Evolutionary conservation across 2,113 vertebrate species (phyloP).

Genomic region (Gobiocypris rarus): DNA sequence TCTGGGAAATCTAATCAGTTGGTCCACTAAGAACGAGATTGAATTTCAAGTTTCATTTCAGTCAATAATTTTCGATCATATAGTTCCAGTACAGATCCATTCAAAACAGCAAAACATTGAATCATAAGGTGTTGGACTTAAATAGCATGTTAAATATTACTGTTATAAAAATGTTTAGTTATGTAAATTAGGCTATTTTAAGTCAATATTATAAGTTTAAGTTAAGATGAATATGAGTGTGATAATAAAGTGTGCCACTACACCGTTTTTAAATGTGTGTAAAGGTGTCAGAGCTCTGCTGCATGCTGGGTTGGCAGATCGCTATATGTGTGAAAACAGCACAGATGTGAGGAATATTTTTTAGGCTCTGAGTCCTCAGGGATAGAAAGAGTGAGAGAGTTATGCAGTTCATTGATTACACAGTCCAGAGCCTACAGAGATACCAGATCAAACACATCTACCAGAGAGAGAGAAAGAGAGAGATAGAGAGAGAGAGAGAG

Average conservation of each 20-base stretch:
- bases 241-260: not conserved
- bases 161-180: not conserved
- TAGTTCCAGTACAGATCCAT: too few relatives aligned
- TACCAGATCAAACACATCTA: conserved; percentile 22
- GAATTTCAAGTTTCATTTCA: conserved; percentile 50
- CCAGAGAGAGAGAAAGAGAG: not conserved
- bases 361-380: conserved; percentile 67
- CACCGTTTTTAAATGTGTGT: not conserved
- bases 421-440: too few relatives aligned
- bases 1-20: conserved; percentile 26
- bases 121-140: not conserved
- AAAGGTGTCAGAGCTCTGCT: conserved; percentile 56
- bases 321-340: conserved; percentile 55
- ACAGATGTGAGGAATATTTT: conserved; percentile 71
- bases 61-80: conserved; percentile 39
- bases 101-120: not conserved
- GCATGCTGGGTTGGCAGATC: conserved; percentile 68
- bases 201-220: too few relatives aligned
- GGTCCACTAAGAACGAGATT: conserved; percentile 23
- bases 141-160: not conserved
- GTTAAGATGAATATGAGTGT: not conserved
- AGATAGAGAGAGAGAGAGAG: too few relatives aligned
- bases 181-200: too few relatives aligned
- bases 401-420: conserved; percentile 68
- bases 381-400: conserved; percentile 46